Conservation (phyloP, 2,888 invertebrate genomes). For the Ellobium chinense region DNA sequence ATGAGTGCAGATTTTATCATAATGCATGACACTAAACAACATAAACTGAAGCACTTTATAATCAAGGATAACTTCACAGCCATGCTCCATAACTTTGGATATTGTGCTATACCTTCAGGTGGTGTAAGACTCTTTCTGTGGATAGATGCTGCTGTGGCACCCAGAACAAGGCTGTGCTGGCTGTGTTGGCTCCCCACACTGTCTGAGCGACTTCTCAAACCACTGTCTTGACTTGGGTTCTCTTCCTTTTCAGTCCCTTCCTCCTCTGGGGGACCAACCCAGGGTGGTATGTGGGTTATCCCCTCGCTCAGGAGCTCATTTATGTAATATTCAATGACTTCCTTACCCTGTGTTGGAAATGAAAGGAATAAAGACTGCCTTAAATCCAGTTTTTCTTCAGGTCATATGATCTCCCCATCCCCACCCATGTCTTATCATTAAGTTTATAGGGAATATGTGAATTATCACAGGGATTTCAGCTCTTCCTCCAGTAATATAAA, state of each 20-base stretch:
- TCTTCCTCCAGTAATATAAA: too few relatives aligned
- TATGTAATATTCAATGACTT: conserved; percentile 94
- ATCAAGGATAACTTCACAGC: too few relatives aligned
- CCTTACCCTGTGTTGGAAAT: conserved; percentile 86
- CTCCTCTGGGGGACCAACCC: conserved; percentile 78
- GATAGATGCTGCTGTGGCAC: conserved; percentile 77
- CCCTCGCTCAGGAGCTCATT: conserved; percentile 88
- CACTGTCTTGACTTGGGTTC: conserved; percentile 69
- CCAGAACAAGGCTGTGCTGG: conserved; percentile 76
- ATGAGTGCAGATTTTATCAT: too few relatives aligned
- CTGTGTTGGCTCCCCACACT: conserved; percentile 60
- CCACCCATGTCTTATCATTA: too few relatives aligned
- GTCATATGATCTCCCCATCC: too few relatives aligned
- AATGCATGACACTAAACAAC: too few relatives aligned
- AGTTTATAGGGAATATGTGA: too few relatives aligned
- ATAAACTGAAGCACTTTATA: too few relatives aligned
- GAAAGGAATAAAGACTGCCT: background rate
- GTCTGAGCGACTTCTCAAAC: conserved; percentile 69
- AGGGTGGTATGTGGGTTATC: conserved; percentile 84
- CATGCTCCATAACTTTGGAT: too few relatives aligned
- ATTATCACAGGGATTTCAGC: too few relatives aligned
- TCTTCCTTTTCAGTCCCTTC: conserved; percentile 52
- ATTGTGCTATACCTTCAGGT: conserved; percentile 21
- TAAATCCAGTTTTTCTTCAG: too few relatives aligned
- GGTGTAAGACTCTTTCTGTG: conserved; percentile 38